These are phyloP conservation scores for Xiphophorus birchmanni DNA, from an alignment of 2,797 vertebrate genomes.

Conservation along the genomic window DNA sequence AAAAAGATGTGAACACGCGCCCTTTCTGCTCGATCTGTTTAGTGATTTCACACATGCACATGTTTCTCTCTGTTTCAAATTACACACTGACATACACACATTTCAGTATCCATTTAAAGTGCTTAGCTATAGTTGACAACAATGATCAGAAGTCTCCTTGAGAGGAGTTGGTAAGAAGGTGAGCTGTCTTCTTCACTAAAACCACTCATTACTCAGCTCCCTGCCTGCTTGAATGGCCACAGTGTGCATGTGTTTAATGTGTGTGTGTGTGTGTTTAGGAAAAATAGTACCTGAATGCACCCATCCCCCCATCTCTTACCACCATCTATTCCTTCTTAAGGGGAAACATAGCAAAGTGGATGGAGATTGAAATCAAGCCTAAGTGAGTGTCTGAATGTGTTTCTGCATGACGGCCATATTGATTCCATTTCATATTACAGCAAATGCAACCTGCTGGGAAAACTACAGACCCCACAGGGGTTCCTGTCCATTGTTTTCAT, in stretches of 20 bases:
- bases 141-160: slow-evolving; percentile 83
- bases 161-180: slow-evolving; percentile 76
- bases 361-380: slow-evolving; percentile 42
- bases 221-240: slow-evolving; percentile 67
- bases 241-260: slow-evolving; percentile 40
- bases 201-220: slow-evolving; percentile 78
- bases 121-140: slow-evolving; percentile 78
- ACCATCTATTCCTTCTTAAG: slow-evolving; percentile 29
- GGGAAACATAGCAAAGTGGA: slow-evolving; percentile 27
- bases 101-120: slow-evolving; percentile 66
- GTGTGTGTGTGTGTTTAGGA: slow-evolving; percentile 17
- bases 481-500: slow-evolving; percentile 31
- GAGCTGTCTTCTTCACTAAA: slow-evolving; percentile 79
- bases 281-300: not conserved
- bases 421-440: slow-evolving; percentile 59
- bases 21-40: slow-evolving; percentile 17
- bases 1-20: slow-evolving; percentile 16
- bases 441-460: slow-evolving; percentile 35
- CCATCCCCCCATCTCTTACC: not conserved
- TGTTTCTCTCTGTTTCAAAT: slow-evolving; percentile 30
- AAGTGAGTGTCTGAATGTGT: slow-evolving; percentile 44
- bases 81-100: slow-evolving; percentile 44
- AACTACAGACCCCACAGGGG: slow-evolving; percentile 41
- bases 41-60: slow-evolving; percentile 34
- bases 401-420: slow-evolving; percentile 55